Base-by-base conservation (phyloP, 2,888 invertebrate species). In the Rhingia rostrata region DNA sequence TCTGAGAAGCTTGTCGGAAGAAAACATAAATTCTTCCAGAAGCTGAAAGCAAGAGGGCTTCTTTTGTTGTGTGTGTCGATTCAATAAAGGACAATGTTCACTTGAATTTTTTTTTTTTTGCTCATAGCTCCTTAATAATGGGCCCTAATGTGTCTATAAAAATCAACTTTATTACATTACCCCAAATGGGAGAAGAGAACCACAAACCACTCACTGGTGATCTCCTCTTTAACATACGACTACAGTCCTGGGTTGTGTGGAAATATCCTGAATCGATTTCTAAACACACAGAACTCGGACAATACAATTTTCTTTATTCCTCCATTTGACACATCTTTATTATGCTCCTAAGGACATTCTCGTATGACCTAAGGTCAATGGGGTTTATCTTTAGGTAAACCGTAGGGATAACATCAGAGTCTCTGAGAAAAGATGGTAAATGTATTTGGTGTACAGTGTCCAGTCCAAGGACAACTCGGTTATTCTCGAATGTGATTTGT, bases 221-320 rank as follows among this genome's bases (percentile, higher is more conserved):
- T 77, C 64, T 82, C 53, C 83, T 74, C 74, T 74, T 84, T 74
- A 73, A 78, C 69, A 79, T 79, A 84, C 39, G 58, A 64, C 49
- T 61, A 54, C 51, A 53, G 43, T 41, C 22, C 22, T 22, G 22
- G 7, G 32, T 32, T 22, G 35, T 58, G 51, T 14, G 12, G 45
- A 67, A 45, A 60, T 77, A 37, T 74, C 67, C 66, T 63, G 41
- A 73, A 84, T 84, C 84, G 84, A 84, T 84, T 79, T 64, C 64
- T 64, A 43, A 69, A 79, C 63, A 58, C 70, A 63, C 69, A 58
- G 69, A 79, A 78, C 82, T 79, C 43, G 79, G 79, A 84, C 79
- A 84, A 79, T 84, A 84, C 83, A 84, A 84, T 84, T 84, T 79
- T 74, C 83, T 79, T 84, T 79, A 84, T 84, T 84, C 83, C 14